Percentiles rank a stretch among this genome's conserved stretches.
Conservation (phyloP, 2,888 invertebrate genomes). For the Lepidocyrtinus sp. region DNA sequence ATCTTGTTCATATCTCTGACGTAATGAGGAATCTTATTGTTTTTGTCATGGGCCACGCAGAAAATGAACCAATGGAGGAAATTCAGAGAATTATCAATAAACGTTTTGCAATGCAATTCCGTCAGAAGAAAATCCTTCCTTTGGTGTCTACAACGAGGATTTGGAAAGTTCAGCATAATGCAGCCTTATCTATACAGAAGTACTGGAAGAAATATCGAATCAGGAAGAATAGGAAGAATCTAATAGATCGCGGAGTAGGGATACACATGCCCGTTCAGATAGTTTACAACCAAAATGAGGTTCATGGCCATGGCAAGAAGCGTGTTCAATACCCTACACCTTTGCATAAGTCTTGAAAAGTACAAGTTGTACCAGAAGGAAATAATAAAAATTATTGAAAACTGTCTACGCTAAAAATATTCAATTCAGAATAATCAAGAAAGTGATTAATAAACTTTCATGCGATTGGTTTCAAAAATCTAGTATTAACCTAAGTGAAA, state of each 20-base stretch:
- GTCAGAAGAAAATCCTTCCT: constrained; percentile 93
- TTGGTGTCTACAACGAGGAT: constrained; percentile 95
- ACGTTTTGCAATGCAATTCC: constrained; percentile 96
- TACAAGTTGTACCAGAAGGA: too few species aligned
- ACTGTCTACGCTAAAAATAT: too few species aligned
- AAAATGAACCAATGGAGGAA: constrained; percentile 71
- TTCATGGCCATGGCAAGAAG: too few species aligned
- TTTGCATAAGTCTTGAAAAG: too few species aligned
- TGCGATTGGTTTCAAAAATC: too few species aligned
- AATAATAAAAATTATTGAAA: too few species aligned
- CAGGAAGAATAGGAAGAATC: constrained; percentile 2
- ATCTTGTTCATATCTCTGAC: constrained; percentile 95
- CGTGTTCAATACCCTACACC: too few species aligned
- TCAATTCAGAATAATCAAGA: too few species aligned
- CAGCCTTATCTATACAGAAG: constrained; percentile 89
- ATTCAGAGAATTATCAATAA: constrained; percentile 92
- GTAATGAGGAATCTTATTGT: constrained; percentile 93
- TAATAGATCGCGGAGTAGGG: neutral
- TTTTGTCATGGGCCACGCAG: constrained; percentile 94
- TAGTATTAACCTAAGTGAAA: too few species aligned
- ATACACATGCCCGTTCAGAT: neutral
- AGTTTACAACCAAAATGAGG: neutral
- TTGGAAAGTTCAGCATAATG: constrained; percentile 96
- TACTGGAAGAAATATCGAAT: constrained; percentile 80
- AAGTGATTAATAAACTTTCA: too few species aligned